Evolutionary conservation across 92 coral and sea anemone species (phyloP), one percentile per base, ranked within the genome.

Genomic region (Zoanthus sociatus): DNA sequence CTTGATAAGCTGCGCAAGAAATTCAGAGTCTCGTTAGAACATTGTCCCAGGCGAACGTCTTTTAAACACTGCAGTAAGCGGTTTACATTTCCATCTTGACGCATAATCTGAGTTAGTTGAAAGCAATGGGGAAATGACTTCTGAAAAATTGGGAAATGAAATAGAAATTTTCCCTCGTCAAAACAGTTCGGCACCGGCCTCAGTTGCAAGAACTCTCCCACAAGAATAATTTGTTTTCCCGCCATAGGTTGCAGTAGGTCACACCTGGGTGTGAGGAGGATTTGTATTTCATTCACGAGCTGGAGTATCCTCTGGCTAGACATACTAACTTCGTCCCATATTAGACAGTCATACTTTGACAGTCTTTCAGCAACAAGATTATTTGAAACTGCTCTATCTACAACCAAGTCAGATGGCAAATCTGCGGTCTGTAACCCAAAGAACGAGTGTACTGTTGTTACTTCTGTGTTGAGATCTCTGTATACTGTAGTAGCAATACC

Each of bases 121-220:
- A 82, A 82, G 33, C 90, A 86, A 71, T 93, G 95, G 1, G 92
- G 92, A 76, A 93, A 84, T 4, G 66, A 77, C 48, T 84, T 73
- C 9, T 84, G 45, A 33, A 84, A 84, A n/a, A 84, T 68, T 7
- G 73, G 42, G 16, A 44, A 68, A 68, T 21, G 16, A 68, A 45
- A 46, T 14, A 78, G n/a, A 78, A 78, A 78, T 53, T 51, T 51
- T 14, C 83, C 83, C 69, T 45, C 46, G 9, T 78, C 70, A 51
- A 78, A 68, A 68, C 21, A 9, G 46, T 68, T 21, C 16, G 73
- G 73, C 42, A 68, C 46, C 73, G 73, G 73, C 45, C 73, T 1
- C 73, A 68, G 73, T 21, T 68, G 73, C 67, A 60, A 60, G 21
- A 60, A 60, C 21, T 60, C 67, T 14, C 67, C 67, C 67, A 60